Base-by-base conservation (phyloP, 2,888 invertebrate genomes). In the Aporophyla lueneburgensis region DNA sequence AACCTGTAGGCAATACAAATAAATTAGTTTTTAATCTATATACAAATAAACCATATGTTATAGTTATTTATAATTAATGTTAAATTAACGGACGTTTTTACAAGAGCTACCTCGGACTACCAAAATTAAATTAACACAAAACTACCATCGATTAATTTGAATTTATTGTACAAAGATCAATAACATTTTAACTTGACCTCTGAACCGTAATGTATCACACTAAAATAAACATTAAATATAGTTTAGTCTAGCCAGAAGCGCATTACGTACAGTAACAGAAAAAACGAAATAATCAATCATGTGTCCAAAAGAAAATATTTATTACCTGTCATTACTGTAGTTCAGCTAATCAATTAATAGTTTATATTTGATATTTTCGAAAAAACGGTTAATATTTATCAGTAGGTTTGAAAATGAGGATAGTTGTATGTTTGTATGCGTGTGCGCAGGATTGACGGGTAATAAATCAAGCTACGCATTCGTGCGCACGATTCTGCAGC, bases 401-500 rank as follows among this genome's bases (percentile, higher is more conserved):
- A 90, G 88, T 85, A 81, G 80, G 88, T 87, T 89, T 84, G 86
- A 89, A 89, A 86, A 88, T 73, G 76, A 71, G 74, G 86, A 86
- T 87, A 86, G 54, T 69, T 51, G 62, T 71, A 72, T 78, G 82
- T 78, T 78, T 83, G 72, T 78, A 77, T 83, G 81, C 76, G 65
- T 79, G 63, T 58, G 78, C 76, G 71, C 63, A 85, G 71, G 81
- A 81, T 86, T 87, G 89, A 89, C 83, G 84, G 88, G 77, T 90
- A 89, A 96, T 95, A 95, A 95, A 95, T 96, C 96, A 96, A 91
- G 87, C 86, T 90, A 87, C 86, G 89, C 87, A 89, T 90, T 91
- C 91, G 87, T 91, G 92, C 92, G 92, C 94, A 96, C 95, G 95
- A 95, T 95, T 95, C 94, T 93, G 94, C 94, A 92, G 93, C 86